Evolutionary conservation across 2,113 vertebrate genomes (phyloP).

Genomic region (Pristiophorus japonicus): DNA sequence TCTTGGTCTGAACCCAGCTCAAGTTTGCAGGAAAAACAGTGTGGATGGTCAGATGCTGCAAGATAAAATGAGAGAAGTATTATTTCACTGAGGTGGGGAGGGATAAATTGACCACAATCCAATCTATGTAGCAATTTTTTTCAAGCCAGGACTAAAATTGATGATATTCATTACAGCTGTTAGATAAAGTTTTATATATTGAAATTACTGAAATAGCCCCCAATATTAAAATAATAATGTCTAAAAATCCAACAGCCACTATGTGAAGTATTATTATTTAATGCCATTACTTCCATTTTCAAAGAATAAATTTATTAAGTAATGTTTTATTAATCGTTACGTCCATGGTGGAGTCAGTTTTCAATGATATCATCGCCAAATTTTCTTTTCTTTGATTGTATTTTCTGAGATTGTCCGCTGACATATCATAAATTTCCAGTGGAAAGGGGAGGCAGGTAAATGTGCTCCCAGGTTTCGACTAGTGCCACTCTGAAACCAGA

Average conservation of each 20-base stretch:
- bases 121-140: neutral
- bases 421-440: neutral
- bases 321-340: neutral
- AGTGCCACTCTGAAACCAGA: neutral
- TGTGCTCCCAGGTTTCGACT: neutral
- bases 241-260: neutral
- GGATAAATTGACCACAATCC: neutral
- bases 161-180: conserved; percentile 41
- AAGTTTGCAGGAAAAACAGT: conserved; percentile 86
- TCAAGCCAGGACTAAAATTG: conserved; percentile 31
- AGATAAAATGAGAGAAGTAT: conserved; percentile 29
- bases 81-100: neutral
- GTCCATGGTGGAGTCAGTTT: neutral
- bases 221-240: neutral
- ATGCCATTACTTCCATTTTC: neutral
- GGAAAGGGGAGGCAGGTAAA: neutral
- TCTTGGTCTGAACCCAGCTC: conserved; percentile 93
- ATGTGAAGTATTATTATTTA: too few species aligned
- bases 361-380: neutral
- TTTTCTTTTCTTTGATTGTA: neutral
- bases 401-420: neutral
- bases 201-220: neutral
- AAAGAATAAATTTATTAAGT: neutral
- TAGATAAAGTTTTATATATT: neutral
- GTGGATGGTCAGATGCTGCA: conserved; percentile 80